Evolutionary conservation across 1,140 invertebrate genomes (phyloP).

Genomic region (Chymomyza costata): DNA sequence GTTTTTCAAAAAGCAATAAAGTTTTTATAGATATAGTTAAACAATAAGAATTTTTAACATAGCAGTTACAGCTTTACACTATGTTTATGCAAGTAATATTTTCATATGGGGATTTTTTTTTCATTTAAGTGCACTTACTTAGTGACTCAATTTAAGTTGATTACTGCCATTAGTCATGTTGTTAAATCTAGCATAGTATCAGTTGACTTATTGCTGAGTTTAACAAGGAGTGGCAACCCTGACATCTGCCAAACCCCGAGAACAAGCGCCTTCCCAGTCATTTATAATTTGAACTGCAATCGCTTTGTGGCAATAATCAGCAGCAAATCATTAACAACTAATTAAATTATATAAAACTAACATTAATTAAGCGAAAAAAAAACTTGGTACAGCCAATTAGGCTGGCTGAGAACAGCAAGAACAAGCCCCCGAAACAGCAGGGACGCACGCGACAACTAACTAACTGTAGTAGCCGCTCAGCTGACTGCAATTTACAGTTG

Average conservation of each 20-base stretch:
- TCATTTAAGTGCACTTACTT: too few species aligned
- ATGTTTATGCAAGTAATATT: too few species aligned
- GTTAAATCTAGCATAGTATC: too few species aligned
- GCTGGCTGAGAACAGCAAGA: slow-evolving; percentile 3
- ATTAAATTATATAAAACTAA: slow-evolving; percentile 69
- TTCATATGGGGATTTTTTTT: too few species aligned
- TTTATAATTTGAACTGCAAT: slow-evolving; percentile 60
- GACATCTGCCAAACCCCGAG: slow-evolving; percentile 61
- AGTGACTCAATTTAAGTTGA: neutral
- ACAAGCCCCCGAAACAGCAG: slow-evolving; percentile 8
- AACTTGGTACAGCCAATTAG: slow-evolving; percentile 27
- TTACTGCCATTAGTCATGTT: slow-evolving; percentile 21
- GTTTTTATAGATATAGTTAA: too few species aligned
- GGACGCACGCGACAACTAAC: too few species aligned
- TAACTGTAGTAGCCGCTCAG: too few species aligned
- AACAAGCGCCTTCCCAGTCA: slow-evolving; percentile 31
- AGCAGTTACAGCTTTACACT: too few species aligned
- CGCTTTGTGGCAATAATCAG: slow-evolving; percentile 47
- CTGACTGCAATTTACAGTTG: too few species aligned
- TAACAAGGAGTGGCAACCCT: slow-evolving; percentile 40
- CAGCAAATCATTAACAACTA: slow-evolving; percentile 69
- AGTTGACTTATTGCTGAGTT: slow-evolving; percentile 35
- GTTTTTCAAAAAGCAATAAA: too few species aligned
- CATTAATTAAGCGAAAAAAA: slow-evolving; percentile 59
- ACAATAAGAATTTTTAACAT: too few species aligned